phyloP scores from a whole-genome alignment of 1,140 invertebrate genomes.

The Procambarus clarkii region DNA sequence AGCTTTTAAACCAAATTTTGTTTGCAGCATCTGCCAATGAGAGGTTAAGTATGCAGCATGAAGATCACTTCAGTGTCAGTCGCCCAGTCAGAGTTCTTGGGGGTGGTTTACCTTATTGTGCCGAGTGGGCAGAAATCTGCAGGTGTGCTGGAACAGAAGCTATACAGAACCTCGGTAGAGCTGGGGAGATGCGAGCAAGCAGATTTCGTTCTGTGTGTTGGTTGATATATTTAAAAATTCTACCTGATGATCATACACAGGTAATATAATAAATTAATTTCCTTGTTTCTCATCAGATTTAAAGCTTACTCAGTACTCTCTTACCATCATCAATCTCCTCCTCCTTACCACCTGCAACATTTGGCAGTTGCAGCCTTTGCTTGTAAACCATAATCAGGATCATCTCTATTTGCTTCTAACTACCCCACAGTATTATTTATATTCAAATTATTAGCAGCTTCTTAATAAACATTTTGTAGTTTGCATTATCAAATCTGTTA shows the following conservation, averaged over 20 bases:
- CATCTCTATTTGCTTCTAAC: too few species aligned
- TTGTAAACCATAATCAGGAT: too few species aligned
- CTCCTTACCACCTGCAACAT: too few species aligned
- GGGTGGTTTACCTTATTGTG: slow-evolving; percentile 41
- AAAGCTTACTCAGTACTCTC: too few species aligned
- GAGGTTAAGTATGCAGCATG: slow-evolving; percentile 10
- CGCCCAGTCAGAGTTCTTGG: slow-evolving; percentile 35
- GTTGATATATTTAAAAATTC: slow-evolving; percentile 52
- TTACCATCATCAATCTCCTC: too few species aligned
- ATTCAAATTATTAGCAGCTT: too few species aligned
- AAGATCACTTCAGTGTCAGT: slow-evolving; percentile 48
- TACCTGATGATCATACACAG: slow-evolving; percentile 63
- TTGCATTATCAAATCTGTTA: too few species aligned
- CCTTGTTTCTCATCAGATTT: too few species aligned
- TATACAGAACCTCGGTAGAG: slow-evolving; percentile 38
- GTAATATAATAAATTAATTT: slow-evolving; percentile 12
- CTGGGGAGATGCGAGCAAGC: slow-evolving; percentile 53
- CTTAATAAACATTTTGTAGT: too few species aligned
- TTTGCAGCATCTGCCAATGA: slow-evolving; percentile 13
- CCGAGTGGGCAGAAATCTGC: slow-evolving; percentile 55
- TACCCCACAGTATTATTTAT: too few species aligned
- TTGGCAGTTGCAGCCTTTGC: too few species aligned
- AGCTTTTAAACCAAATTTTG: not conserved
- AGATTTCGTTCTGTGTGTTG: slow-evolving; percentile 65
- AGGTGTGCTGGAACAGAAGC: slow-evolving; percentile 34